Evolutionary conservation across 1,140 invertebrate species (phyloP), one percentile per base, ranked within the genome.

Genomic region (Popillia japonica): DNA sequence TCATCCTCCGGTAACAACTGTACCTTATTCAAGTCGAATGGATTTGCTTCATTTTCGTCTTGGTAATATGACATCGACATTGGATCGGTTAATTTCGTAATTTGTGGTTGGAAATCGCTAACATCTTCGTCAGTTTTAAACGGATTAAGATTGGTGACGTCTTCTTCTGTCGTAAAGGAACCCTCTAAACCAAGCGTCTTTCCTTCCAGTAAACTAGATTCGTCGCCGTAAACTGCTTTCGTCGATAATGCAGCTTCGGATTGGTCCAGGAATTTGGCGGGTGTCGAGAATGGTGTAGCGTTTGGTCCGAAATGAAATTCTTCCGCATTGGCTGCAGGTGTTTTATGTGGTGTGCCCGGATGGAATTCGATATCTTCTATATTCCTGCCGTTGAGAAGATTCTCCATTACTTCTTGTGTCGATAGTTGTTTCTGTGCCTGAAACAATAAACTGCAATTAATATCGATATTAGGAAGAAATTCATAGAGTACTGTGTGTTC

Each of bases 41-140:
- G 87, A 78, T 88, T 88, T 3, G 80, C 75, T 10, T 89, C 91
- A 11, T 88, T 88, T 81, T 90, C 89, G 77, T 90, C 89, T 61
- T 92, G 91, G 73, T 92, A 91, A 80, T 92, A 90, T 10, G 92
- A 93, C 89, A 92, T 92, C 14, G 90, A 90, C 92, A 93, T 93
- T 7, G 91, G 90, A 87, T 93, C 90, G 78, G 88, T 84, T 78
- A 89, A 88, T 81, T 89, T 89, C 6, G 9, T 42, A 11, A 41
- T 9, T 40, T 74, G 40, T 6, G 11, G 11, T 55, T 76, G 41
- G n/a, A 44, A 55, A 14, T 76, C 75, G 41, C 27, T 17, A 3
- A 55, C 41, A 9, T 44, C 41, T n/a, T 55, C 75, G 27, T 20
- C 11, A 27, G 61, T 14, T 7, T 23, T 68, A 74, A 40, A 74